phyloP scores from a whole-genome alignment of 1,140 invertebrate species.

The Bombus impatiens region DNA sequence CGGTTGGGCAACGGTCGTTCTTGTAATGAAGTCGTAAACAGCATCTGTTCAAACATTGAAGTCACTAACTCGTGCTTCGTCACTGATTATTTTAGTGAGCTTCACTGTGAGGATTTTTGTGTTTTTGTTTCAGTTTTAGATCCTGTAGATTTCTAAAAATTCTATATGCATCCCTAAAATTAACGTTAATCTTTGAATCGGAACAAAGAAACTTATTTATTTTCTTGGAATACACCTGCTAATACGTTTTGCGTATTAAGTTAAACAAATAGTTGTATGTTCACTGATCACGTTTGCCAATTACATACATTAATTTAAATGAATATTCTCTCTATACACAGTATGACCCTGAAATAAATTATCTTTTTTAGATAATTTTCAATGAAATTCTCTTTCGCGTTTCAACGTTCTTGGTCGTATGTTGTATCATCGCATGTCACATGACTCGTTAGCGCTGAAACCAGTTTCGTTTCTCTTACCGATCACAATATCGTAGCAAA shows the following conservation, averaged over 20 bases:
- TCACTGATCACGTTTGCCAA: background rate
- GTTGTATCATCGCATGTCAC: background rate
- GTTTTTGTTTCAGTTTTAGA: background rate
- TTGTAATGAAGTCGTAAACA: slow-evolving; percentile 1
- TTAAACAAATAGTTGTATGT: background rate
- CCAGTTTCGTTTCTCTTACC: slow-evolving; percentile 26
- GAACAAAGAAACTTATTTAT: background rate
- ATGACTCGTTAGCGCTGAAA: slow-evolving; percentile 32
- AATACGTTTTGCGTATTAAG: background rate
- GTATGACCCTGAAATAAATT: background rate
- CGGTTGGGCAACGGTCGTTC: background rate
- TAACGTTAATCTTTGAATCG: background rate
- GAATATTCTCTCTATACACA: background rate
- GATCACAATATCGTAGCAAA: slow-evolving; percentile 14
- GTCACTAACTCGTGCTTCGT: background rate
- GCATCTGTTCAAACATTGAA: slow-evolving; percentile 43
- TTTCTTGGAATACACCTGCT: background rate
- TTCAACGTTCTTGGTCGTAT: background rate
- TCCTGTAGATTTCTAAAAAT: background rate
- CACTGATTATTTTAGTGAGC: slow-evolving; percentile 14
- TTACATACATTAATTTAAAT: background rate
- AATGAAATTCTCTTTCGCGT: background rate
- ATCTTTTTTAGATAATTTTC: background rate
- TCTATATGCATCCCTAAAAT: background rate
- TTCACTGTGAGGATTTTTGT: background rate